Percentiles rank a stretch among this genome's conserved stretches.
Conservation (phyloP, 2,888 invertebrate genomes). For the Acronicta alni region DNA sequence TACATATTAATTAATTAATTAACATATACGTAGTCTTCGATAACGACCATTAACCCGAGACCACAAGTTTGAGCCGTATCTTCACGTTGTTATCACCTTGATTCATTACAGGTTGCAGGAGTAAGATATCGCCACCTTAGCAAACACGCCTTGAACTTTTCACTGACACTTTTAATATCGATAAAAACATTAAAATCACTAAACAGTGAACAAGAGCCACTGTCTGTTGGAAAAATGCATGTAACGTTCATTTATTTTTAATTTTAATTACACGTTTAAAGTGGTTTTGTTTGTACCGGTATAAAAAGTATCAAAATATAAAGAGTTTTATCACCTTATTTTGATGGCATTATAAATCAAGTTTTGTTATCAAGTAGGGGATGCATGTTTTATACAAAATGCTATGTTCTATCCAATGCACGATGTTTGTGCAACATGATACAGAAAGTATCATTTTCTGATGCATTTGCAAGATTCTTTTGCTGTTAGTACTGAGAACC, state of each 20-base stretch:
- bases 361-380: slow-evolving; percentile 49
- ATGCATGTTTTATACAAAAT: slow-evolving; percentile 69
- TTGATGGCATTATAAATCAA: slow-evolving; percentile 41
- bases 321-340: slow-evolving; percentile 45
- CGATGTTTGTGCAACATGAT: slow-evolving; percentile 74
- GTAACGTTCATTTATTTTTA: slow-evolving; percentile 12
- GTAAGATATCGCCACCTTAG: slow-evolving; percentile 70
- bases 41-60: slow-evolving; percentile 87
- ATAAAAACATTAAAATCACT: slow-evolving; percentile 43
- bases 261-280: slow-evolving; percentile 45
- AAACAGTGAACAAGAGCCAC: slow-evolving; percentile 36
- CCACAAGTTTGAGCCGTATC: slow-evolving; percentile 85
- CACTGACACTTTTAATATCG: slow-evolving; percentile 59
- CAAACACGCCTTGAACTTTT: slow-evolving; percentile 56
- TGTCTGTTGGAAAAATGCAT: slow-evolving; percentile 19
- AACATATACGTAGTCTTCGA: slow-evolving; percentile 83
- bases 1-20: slow-evolving; percentile 69
- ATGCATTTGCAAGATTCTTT: slow-evolving; percentile 72
- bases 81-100: slow-evolving; percentile 75
- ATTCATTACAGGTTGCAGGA: slow-evolving; percentile 83
- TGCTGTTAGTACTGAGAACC: slow-evolving; percentile 68
- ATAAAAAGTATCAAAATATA: slow-evolving; percentile 46
- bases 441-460: slow-evolving; percentile 54
- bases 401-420: slow-evolving; percentile 71
- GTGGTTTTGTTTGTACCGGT: slow-evolving; percentile 52